Percentiles rank a stretch among this genome's conserved stretches.
These are phyloP conservation scores for Micrastur ruficollis DNA, from an alignment of 2,797 vertebrate genomes.

Conservation along the genomic window DNA sequence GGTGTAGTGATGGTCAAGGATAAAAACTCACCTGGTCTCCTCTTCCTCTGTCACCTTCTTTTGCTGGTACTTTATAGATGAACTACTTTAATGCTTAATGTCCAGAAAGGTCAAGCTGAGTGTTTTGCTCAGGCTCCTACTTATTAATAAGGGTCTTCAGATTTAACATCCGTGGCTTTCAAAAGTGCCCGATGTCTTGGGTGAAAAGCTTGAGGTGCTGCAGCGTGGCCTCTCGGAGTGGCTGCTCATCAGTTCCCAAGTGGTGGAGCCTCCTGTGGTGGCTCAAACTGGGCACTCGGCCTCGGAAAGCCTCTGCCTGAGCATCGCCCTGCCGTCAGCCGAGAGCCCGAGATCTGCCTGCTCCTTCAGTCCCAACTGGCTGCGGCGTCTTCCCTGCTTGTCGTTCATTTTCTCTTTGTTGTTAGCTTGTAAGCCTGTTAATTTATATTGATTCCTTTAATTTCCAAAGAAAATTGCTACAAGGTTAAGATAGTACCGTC, in stretches of 20 bases:
- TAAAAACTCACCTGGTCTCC: background rate
- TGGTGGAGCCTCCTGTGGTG: background rate
- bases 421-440: background rate
- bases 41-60: background rate
- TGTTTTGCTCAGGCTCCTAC: background rate
- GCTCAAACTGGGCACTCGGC: background rate
- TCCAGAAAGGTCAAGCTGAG: background rate
- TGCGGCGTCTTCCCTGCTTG: rapidly evolving
- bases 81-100: background rate
- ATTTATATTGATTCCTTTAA: background rate
- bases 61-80: background rate
- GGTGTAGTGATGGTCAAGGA: background rate
- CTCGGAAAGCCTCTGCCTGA: rapidly evolving
- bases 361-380: background rate
- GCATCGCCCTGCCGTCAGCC: rapidly evolving
- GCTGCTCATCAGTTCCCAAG: background rate
- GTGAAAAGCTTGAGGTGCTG: background rate
- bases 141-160: background rate
- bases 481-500: background rate
- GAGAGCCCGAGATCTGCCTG: background rate
- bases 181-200: background rate
- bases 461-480: constrained; percentile 6
- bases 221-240: background rate
- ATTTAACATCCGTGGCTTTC: background rate
- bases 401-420: background rate